Percentiles rank a stretch among this genome's conserved stretches.
Evolutionary conservation across 2,113 vertebrate genomes (phyloP).

Genomic region (Podocnemis expansa): DNA sequence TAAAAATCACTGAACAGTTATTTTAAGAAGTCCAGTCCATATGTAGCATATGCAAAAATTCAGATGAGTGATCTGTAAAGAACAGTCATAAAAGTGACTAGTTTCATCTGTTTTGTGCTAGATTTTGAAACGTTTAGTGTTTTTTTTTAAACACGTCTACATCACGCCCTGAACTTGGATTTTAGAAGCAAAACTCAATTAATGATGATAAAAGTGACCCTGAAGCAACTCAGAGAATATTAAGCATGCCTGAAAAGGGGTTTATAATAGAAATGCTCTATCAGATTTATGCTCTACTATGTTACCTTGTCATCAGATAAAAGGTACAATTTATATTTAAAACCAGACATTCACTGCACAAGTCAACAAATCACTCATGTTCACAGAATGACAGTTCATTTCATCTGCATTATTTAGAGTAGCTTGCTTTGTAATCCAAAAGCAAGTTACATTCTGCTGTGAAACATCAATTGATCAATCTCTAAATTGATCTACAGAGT

Average conservation of each 20-base stretch:
- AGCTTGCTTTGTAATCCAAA: background rate
- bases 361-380: background rate
- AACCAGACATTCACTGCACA: background rate
- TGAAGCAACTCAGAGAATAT: background rate
- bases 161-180: background rate
- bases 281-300: background rate
- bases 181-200: background rate
- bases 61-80: background rate
- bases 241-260: background rate
- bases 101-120: background rate
- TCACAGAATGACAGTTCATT: background rate
- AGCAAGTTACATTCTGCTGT: background rate
- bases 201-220: background rate
- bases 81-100: background rate
- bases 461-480: background rate
- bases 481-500: slow-evolving; percentile 25
- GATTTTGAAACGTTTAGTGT: background rate
- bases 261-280: background rate
- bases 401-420: background rate
- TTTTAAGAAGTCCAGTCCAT: background rate
- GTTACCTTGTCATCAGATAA: background rate
- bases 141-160: background rate
- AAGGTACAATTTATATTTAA: background rate
- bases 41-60: background rate
- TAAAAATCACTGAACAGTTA: background rate